A percentile compares a stretch with the other conserved stretches of the same genome.
phyloP scores from a whole-genome alignment of 2,113 vertebrate genomes.

The Xenotilapia leptura region DNA sequence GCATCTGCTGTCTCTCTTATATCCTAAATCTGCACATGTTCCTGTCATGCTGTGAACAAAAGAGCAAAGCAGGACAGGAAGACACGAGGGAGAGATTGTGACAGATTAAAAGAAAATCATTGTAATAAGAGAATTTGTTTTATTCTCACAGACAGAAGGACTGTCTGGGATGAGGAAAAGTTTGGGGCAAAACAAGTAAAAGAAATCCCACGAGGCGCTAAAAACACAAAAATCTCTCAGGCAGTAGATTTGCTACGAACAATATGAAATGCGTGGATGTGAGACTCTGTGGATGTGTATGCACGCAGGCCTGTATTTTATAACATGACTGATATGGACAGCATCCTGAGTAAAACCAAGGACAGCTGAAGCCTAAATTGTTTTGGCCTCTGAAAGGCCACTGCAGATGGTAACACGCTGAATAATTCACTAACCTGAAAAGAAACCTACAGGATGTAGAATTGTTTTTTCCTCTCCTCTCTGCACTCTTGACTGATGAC shows the following conservation, averaged over 20 bases:
- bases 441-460: conserved; percentile 9
- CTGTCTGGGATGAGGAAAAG: neutral
- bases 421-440: conserved; percentile 51
- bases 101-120: neutral
- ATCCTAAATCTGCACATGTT: neutral
- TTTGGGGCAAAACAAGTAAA: neutral
- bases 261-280: neutral
- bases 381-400: conserved; percentile 34
- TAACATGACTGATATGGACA: neutral
- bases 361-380: conserved; percentile 24
- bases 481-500: neutral
- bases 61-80: neutral
- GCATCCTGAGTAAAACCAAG: neutral
- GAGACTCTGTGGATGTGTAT: neutral
- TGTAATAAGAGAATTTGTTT: neutral
- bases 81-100: neutral
- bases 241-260: neutral
- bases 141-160: neutral
- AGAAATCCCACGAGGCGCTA: neutral
- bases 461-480: neutral
- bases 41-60: neutral
- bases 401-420: conserved; percentile 34
- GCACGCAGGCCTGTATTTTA: neutral
- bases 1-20: neutral
- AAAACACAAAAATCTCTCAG: neutral